Evolutionary conservation across 2,888 invertebrate genomes (phyloP), one percentile per base, ranked within the genome.

Genomic region (Tetheella fluctuosa): DNA sequence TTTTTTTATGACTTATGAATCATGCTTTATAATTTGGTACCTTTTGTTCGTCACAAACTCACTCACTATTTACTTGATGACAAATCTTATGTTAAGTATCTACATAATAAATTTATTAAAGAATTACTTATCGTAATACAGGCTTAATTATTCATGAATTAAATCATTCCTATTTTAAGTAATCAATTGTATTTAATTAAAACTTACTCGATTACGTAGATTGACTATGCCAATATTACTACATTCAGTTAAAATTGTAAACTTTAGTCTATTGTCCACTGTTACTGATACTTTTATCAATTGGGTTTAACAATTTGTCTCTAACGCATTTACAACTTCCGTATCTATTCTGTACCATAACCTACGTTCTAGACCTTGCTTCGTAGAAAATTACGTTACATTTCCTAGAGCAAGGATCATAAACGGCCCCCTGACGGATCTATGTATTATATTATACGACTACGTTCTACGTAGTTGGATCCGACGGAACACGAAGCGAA

Each of bases 401-500:
- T 79, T 72, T 84, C 71, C 80, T 69, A 67, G 68, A 76, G 71
- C 74, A 74, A 77, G 81, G 82, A 79, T 74, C 63, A 62, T 63
- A 63, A 68, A 63, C 67, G 69, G 69, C 68, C 69, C 71, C 72
- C 64, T 67, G 62, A 34, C 57, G 53, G 61, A 69, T 61, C 65
- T 70, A 67, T 66, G 67, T 65, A 64, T 63, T 62, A 67, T 65
- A 63, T 63, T 62, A 67, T 75, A 71, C 74, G 74, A 73, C 72
- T 77, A 79, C 79, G 77, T 75, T 73, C 72, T 70, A 63, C 67
- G 79, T 70, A 69, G 70, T 64, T 39, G 52, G 59, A 30, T 64
- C 63, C 64, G 69, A 57, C 62, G 69, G 77, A 83, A 83, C 77
- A 79, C 78, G 74, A 67, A 69, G 77, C 81, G 71, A 83, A 79